Evolutionary conservation across 2,113 vertebrate species (phyloP), one percentile per base, ranked within the genome.

Genomic region (Pachyramphus minor): DNA sequence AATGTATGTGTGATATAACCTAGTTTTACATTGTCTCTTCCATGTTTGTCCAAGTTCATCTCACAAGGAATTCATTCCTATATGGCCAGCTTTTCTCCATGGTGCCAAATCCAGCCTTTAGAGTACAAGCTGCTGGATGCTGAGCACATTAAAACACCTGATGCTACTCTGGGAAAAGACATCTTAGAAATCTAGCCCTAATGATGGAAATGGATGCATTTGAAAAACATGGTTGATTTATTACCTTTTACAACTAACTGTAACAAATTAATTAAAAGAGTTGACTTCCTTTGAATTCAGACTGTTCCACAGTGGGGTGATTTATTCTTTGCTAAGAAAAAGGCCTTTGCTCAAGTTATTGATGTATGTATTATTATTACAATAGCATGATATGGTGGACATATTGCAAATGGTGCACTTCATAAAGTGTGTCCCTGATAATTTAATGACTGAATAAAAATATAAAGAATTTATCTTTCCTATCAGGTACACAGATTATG

Each of bases 251-350:
- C 33, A 94, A 74, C 59, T 62, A 87, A 68, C 49, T 77, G 41
- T 85, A 91, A 93, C 58, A 87, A 95, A 83, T 49, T 84, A 44
- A 85, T 88, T 88, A 83, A 59, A 76, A 86, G 2, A 55, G 41
- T 18, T 74, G 0, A 47, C 33, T 63, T 68, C 19, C 25, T 58
- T 67, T 87, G 45, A 89, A 85, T 78, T 77, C 75, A 86, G 52
- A 31, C 19, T 45, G 14, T 35, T 66, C 39, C 50, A 47, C 39
- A 78, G 31, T 4, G 14, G 30, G 73, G 12, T 88, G 69, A 88
- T 84, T 86, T 71, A 67, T 80, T 91, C 69, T 80, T 63, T 31
- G 67, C 66, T 94, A 55, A 74, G 63, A 71, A 97, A 77, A 96
- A 94, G 28, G 22, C 31, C 42, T 80, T 91, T 50, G 12, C 50